These are phyloP conservation scores for Ictalurus furcatus DNA, from an alignment of 2,113 vertebrate species.

Conservation along the genomic window DNA sequence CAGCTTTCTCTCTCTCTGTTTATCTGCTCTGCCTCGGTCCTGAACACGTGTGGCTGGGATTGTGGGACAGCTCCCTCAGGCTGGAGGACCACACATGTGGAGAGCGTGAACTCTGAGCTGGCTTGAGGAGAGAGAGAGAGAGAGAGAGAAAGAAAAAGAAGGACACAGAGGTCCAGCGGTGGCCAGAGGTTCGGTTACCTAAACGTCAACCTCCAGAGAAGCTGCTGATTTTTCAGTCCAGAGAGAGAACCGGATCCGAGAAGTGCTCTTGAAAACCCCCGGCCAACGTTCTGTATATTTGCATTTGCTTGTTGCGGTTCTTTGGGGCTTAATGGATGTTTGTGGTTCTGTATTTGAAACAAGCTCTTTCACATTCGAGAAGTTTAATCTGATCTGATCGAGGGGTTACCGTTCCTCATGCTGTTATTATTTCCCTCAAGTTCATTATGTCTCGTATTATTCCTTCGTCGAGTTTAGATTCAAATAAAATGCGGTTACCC, in stretches of 20 bases:
- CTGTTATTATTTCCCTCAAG: constrained; percentile 23
- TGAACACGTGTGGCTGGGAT: constrained; percentile 75
- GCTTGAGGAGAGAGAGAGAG: constrained; percentile 43
- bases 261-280: neutral
- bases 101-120: constrained; percentile 67
- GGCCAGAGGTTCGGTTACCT: constrained; percentile 46
- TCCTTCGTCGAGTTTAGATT: constrained; percentile 10
- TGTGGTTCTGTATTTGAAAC: constrained; percentile 34
- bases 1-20: constrained; percentile 68
- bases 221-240: constrained; percentile 16
- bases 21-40: constrained; percentile 73
- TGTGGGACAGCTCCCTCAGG: constrained; percentile 72
- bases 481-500: neutral
- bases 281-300: constrained; percentile 23
- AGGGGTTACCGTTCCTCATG: constrained; percentile 6
- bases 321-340: constrained; percentile 29
- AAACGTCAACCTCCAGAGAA: constrained; percentile 42
- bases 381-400: constrained; percentile 31
- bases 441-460: constrained; percentile 29
- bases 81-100: constrained; percentile 77
- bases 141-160: constrained; percentile 37
- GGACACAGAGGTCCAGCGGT: constrained; percentile 39
- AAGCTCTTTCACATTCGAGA: constrained; percentile 13
- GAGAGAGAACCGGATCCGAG: constrained; percentile 29
- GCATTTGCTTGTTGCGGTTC: constrained; percentile 29